phyloP scores from a whole-genome alignment of 2,888 invertebrate genomes.

The Chloroclystis v-ata region DNA sequence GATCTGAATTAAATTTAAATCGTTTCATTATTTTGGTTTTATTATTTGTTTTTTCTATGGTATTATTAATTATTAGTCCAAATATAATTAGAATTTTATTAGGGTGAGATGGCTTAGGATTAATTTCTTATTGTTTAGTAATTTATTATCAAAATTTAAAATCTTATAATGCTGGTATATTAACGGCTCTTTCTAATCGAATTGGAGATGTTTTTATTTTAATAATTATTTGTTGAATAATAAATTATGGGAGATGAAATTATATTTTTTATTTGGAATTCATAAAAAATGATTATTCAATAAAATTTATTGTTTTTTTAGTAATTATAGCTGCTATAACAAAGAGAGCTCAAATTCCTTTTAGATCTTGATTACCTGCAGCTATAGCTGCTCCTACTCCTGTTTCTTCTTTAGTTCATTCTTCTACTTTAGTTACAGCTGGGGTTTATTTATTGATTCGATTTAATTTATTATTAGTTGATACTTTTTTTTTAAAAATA shows the following conservation, averaged over 20 bases:
- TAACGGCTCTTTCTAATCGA: slow-evolving; percentile 85
- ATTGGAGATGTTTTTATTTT: slow-evolving; percentile 84
- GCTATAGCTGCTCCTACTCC: slow-evolving; percentile 88
- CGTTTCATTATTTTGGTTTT: slow-evolving; percentile 82
- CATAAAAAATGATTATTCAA: slow-evolving; percentile 62
- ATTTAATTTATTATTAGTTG: slow-evolving; percentile 74
- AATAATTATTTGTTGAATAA: slow-evolving; percentile 76
- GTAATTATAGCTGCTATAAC: slow-evolving; percentile 80
- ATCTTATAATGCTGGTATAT: slow-evolving; percentile 83
- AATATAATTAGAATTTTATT: slow-evolving; percentile 84
- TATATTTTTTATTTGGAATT: slow-evolving; percentile 75
- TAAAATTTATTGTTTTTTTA: slow-evolving; percentile 61
- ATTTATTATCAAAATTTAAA: slow-evolving; percentile 84
- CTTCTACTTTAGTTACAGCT: slow-evolving; percentile 87
- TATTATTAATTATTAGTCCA: slow-evolving; percentile 82
- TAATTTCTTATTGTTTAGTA: slow-evolving; percentile 84
- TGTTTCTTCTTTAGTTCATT: slow-evolving; percentile 85
- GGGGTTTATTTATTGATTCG: slow-evolving; percentile 86
- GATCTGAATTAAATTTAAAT: slow-evolving; percentile 72
- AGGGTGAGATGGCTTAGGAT: slow-evolving; percentile 85
- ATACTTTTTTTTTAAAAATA: slow-evolving; percentile 59
- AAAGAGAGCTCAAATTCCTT: slow-evolving; percentile 89
- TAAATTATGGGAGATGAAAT: slow-evolving; percentile 76
- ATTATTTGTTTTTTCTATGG: slow-evolving; percentile 82
- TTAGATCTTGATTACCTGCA: slow-evolving; percentile 85